A percentile compares a stretch with the other conserved stretches of the same genome.
Evolutionary conservation across 2,797 vertebrate species (phyloP).

Genomic region (Coreius guichenoti): DNA sequence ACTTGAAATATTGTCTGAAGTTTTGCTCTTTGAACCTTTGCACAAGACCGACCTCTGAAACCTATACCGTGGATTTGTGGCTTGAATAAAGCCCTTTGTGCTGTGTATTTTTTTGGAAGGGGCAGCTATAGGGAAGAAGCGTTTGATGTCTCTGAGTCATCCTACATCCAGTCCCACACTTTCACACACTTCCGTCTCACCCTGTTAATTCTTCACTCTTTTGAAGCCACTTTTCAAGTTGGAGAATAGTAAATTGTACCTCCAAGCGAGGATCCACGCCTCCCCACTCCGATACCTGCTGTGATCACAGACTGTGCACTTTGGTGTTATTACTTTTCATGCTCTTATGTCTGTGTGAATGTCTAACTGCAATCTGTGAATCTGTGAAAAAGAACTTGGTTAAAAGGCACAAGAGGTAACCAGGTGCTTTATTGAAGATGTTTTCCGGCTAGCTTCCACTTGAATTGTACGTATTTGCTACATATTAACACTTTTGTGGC

Average conservation of each 20-base stretch:
- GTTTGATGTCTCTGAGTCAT: slow-evolving; percentile 69
- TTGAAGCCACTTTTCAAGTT: slow-evolving; percentile 81
- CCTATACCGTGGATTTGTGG: neutral
- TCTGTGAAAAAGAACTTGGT: slow-evolving; percentile 25
- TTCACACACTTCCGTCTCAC: slow-evolving; percentile 65
- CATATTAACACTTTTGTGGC: neutral
- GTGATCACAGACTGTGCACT: slow-evolving; percentile 80
- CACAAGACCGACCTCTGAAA: slow-evolving; percentile 1
- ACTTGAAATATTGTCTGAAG: neutral
- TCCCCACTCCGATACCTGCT: slow-evolving; percentile 73
- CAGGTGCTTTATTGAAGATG: neutral
- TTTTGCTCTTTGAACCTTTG: slow-evolving; percentile 42
- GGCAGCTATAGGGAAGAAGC: slow-evolving; percentile 57
- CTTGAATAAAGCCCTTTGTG: slow-evolving; percentile 41
- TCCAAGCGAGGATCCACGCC: slow-evolving; percentile 68
- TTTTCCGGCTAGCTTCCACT: slow-evolving; percentile 1
- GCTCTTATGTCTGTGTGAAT: slow-evolving; percentile 71
- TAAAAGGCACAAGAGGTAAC: slow-evolving; percentile 16
- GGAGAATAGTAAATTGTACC: slow-evolving; percentile 79
- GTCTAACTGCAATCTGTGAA: slow-evolving; percentile 68
- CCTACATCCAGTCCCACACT: slow-evolving; percentile 56
- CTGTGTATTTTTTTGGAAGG: slow-evolving; percentile 15
- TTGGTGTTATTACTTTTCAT: slow-evolving; percentile 81
- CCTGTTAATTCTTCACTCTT: slow-evolving; percentile 72
- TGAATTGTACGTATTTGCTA: neutral